Evolutionary conservation across 2,797 vertebrate genomes (phyloP).

Genomic region (Molossus alvarezi): DNA sequence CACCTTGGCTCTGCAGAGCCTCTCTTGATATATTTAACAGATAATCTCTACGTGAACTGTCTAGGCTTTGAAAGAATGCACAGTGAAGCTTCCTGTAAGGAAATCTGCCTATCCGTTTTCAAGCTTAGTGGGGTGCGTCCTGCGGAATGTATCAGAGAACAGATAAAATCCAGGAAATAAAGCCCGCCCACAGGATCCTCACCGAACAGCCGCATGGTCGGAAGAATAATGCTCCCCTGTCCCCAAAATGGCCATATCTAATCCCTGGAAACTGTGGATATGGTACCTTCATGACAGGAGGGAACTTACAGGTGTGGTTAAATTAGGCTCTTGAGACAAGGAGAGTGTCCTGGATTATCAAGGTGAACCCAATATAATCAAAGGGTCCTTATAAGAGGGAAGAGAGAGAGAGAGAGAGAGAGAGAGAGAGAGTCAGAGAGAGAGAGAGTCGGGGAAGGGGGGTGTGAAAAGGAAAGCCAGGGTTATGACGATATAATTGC

Average conservation of each 20-base stretch:
- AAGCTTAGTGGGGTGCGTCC: not conserved
- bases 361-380: not conserved
- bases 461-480: not conserved
- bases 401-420: not conserved
- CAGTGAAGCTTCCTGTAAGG: not conserved
- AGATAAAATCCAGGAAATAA: not conserved
- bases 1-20: not conserved
- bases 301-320: not conserved
- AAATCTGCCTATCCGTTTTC: not conserved
- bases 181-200: not conserved
- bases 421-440: not conserved
- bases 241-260: not conserved
- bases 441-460: not conserved
- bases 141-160: conserved; percentile 32
- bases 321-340: not conserved
- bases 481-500: not conserved
- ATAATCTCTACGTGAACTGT: not conserved
- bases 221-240: not conserved
- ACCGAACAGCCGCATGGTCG: not conserved
- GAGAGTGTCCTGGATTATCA: not conserved
- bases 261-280: not conserved
- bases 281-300: not conserved
- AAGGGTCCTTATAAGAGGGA: not conserved
- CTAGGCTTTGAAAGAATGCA: not conserved
- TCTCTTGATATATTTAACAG: not conserved